These are phyloP conservation scores for Strigamia transsilvanica DNA, from an alignment of 2,888 invertebrate genomes.

Conservation along the genomic window DNA sequence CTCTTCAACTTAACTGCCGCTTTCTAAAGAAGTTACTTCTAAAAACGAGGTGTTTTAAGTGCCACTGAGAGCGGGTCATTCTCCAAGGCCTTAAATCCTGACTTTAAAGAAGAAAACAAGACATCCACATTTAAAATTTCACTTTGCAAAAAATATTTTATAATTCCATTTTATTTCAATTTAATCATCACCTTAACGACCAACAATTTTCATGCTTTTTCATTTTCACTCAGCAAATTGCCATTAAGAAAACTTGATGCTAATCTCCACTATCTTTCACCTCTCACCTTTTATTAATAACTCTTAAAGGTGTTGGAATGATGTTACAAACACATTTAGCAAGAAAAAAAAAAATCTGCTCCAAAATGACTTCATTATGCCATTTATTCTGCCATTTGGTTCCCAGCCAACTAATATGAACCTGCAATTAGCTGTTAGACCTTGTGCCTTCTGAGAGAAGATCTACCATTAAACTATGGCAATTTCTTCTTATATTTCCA, in stretches of 20 bases:
- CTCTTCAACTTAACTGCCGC: constrained; percentile 2
- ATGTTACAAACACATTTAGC: neutral
- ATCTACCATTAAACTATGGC: too few relatives aligned
- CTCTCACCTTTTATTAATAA: neutral
- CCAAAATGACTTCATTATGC: neutral
- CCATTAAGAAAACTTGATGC: neutral
- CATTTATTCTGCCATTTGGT: neutral
- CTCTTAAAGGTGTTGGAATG: neutral
- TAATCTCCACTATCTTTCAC: neutral
- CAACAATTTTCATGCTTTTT: neutral
- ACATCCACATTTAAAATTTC: too few relatives aligned
- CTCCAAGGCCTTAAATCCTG: neutral
- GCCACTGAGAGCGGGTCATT: constrained; percentile 1
- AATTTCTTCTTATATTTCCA: too few relatives aligned
- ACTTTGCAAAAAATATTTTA: too few relatives aligned
- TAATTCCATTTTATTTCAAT: too few relatives aligned
- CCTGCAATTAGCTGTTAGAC: neutral
- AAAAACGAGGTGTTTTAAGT: constrained; percentile 26
- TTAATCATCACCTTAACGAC: neutral
- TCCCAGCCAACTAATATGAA: neutral
- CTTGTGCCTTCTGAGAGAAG: too few relatives aligned
- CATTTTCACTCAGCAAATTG: neutral
- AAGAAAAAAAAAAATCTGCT: neutral
- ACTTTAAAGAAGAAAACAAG: neutral
- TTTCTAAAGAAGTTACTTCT: neutral